Evolutionary conservation across 2,113 vertebrate species (phyloP).

Genomic region (Limnothrissa miodon): DNA sequence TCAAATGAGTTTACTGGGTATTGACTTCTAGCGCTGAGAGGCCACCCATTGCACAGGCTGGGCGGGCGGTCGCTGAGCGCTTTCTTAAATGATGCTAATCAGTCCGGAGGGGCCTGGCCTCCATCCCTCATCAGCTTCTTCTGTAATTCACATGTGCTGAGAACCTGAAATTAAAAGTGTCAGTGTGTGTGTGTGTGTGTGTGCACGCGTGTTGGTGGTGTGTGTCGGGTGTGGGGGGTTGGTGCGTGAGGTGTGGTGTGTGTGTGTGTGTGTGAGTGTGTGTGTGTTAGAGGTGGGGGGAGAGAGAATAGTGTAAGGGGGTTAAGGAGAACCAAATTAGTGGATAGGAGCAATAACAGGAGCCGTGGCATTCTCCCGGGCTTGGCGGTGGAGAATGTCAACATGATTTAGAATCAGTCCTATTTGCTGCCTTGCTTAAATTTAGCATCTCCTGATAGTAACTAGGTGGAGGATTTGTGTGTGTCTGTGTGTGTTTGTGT

Average conservation of each 20-base stretch:
- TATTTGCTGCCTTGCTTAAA: slow-evolving; percentile 65
- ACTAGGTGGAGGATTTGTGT: neutral
- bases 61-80: slow-evolving; percentile 76
- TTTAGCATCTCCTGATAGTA: slow-evolving; percentile 33
- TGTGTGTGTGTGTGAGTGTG: slow-evolving; percentile 17
- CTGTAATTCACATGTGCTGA: slow-evolving; percentile 92
- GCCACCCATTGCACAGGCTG: slow-evolving; percentile 87
- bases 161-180: slow-evolving; percentile 95
- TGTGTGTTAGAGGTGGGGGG: slow-evolving; percentile 10
- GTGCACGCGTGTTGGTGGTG: slow-evolving; percentile 31
- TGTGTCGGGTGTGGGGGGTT: slow-evolving; percentile 37
- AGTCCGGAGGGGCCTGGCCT: slow-evolving; percentile 91
- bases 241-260: neutral
- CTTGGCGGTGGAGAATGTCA: slow-evolving; percentile 67
- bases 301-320: slow-evolving; percentile 32
- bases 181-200: slow-evolving; percentile 68
- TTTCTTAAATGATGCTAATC: slow-evolving; percentile 98
- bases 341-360: slow-evolving; percentile 58
- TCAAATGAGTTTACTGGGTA: slow-evolving; percentile 83
- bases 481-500: neutral
- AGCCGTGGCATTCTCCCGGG: slow-evolving; percentile 60
- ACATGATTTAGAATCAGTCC: slow-evolving; percentile 69
- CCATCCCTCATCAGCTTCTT: slow-evolving; percentile 83
- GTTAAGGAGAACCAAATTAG: slow-evolving; percentile 73
- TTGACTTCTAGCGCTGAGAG: slow-evolving; percentile 85